phyloP scores from a whole-genome alignment of 2,797 vertebrate species.

The Peromyscus eremicus region DNA sequence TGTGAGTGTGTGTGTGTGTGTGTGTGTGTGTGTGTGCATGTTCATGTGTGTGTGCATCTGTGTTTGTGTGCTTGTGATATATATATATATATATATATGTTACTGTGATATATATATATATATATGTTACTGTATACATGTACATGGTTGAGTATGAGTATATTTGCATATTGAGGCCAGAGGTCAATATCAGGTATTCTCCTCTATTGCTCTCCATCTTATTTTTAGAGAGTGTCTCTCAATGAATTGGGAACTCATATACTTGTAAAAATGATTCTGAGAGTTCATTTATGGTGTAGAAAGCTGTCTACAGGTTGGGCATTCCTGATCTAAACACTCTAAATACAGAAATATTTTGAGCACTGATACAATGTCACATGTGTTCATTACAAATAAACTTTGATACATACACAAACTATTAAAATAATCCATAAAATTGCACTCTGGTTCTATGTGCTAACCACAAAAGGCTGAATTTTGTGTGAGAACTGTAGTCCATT shows the following conservation, averaged over 20 bases:
- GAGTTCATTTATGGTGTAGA: constrained; percentile 7
- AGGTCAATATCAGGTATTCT: not conserved
- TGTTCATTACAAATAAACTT: not conserved
- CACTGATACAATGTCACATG: not conserved
- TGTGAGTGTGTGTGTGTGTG: not conserved
- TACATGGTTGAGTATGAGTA: not conserved
- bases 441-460: not conserved
- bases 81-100: not conserved
- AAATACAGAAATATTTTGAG: not conserved
- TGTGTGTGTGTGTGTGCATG: not conserved
- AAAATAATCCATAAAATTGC: not conserved
- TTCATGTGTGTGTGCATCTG: not conserved
- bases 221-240: not conserved
- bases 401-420: not conserved
- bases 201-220: not conserved
- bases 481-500: not conserved
- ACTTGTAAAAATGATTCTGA: not conserved
- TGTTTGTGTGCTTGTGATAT: not conserved
- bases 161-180: not conserved
- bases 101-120: not conserved
- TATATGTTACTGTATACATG: not conserved
- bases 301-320: not conserved
- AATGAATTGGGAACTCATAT: not conserved
- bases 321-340: not conserved
- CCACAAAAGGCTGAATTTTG: not conserved